phyloP scores from a whole-genome alignment of 2,888 invertebrate species.

The Punctoribates punctum region DNA sequence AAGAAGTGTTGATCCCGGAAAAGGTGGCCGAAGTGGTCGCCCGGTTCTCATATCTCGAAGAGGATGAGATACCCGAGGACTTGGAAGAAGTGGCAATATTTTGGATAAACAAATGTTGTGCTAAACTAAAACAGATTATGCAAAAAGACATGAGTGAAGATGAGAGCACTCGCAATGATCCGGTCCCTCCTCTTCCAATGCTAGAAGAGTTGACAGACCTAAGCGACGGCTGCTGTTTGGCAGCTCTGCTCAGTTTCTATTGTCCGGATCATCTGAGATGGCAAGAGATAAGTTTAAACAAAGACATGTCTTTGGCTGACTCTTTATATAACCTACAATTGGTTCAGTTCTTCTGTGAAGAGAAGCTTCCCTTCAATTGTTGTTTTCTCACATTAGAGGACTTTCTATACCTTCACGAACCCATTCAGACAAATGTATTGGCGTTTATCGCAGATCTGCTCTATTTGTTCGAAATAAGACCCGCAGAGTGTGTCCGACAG shows the following conservation, averaged over 20 bases:
- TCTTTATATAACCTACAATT: slow-evolving; percentile 85
- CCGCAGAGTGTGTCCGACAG: slow-evolving; percentile 73
- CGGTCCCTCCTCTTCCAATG: slow-evolving; percentile 56
- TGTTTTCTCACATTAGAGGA: slow-evolving; percentile 95
- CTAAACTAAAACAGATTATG: slow-evolving; percentile 61
- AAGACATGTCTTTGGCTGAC: slow-evolving; percentile 63
- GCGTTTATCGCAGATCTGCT: slow-evolving; percentile 90
- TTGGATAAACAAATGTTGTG: slow-evolving; percentile 85
- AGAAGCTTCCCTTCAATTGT: slow-evolving; percentile 77
- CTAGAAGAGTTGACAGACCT: slow-evolving; percentile 75
- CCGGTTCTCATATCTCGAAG: slow-evolving; percentile 59
- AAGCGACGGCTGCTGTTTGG: slow-evolving; percentile 84
- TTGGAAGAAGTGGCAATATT: slow-evolving; percentile 73
- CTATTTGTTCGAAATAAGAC: slow-evolving; percentile 87
- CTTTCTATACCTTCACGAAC: slow-evolving; percentile 85
- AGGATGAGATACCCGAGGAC: slow-evolving; percentile 29
- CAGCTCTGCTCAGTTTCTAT: slow-evolving; percentile 82
- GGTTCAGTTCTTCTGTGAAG: slow-evolving; percentile 79
- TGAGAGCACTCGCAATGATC: slow-evolving; percentile 42
- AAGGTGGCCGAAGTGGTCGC: slow-evolving; percentile 74
- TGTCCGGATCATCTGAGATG: slow-evolving; percentile 73
- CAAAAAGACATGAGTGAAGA: slow-evolving; percentile 45
- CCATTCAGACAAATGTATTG: slow-evolving; percentile 84
- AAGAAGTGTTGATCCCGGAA: slow-evolving; percentile 84
- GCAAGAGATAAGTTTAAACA: slow-evolving; percentile 60